These are phyloP conservation scores for Taphrorychus bicolor DNA, from an alignment of 2,888 invertebrate genomes.

Conservation along the genomic window DNA sequence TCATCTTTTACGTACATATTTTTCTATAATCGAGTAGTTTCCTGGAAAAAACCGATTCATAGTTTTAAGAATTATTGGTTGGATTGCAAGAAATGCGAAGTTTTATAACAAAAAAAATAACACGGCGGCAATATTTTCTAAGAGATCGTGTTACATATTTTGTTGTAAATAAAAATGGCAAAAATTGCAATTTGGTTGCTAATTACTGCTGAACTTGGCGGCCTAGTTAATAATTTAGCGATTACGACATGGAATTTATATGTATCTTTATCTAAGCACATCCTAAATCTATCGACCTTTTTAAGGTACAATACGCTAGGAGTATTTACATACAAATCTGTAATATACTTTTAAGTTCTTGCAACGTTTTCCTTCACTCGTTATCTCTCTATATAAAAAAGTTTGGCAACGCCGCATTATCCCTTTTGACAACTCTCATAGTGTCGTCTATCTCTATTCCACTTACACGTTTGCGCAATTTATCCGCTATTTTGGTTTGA, in stretches of 20 bases:
- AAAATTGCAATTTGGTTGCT: background rate
- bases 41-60: background rate
- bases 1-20: background rate
- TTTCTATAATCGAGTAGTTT: background rate
- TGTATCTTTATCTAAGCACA: background rate
- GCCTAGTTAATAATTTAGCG: background rate
- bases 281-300: too few species aligned
- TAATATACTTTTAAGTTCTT: too few species aligned
- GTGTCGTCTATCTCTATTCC: too few species aligned
- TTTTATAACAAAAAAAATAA: background rate
- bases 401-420: too few species aligned
- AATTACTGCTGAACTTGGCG: slow-evolving; percentile 5
- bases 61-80: background rate
- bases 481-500: too few species aligned
- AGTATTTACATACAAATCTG: too few species aligned
- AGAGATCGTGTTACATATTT: slow-evolving; percentile 3
- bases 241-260: background rate
- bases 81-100: background rate
- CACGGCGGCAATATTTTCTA: background rate
- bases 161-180: slow-evolving; percentile 6
- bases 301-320: too few species aligned
- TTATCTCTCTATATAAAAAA: too few species aligned
- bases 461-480: too few species aligned
- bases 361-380: too few species aligned
- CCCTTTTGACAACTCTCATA: too few species aligned